Evolutionary conservation across 2,888 invertebrate species (phyloP).

Genomic region (Adineta ricciae): DNA sequence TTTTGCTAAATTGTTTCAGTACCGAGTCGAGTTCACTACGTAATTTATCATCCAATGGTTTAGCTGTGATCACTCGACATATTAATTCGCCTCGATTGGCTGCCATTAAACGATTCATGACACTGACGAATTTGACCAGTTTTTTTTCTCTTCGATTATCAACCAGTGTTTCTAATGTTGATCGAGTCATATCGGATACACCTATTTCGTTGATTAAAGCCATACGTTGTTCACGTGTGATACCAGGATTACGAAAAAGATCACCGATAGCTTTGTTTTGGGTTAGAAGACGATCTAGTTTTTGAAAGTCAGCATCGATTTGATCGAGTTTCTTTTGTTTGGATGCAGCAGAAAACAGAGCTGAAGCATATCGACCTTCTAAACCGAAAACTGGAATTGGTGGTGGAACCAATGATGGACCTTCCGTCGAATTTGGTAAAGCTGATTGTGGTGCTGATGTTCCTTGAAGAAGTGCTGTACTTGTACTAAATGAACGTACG

Average conservation of each 20-base stretch:
- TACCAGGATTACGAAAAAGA: slow-evolving; percentile 30
- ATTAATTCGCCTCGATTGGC: slow-evolving; percentile 84
- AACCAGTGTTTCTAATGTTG: slow-evolving; percentile 22
- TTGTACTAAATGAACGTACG: slow-evolving; percentile 14
- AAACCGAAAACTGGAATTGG: slow-evolving; percentile 56
- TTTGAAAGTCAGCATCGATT: slow-evolving; percentile 77
- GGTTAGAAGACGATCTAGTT: slow-evolving; percentile 57
- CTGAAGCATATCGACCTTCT: slow-evolving; percentile 89
- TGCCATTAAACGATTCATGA: slow-evolving; percentile 82
- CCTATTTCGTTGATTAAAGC: background rate
- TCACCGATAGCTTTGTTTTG: slow-evolving; percentile 24
- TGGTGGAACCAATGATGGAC: background rate
- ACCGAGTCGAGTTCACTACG: slow-evolving; percentile 70
- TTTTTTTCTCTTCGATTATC: slow-evolving; percentile 82
- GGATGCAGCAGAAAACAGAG: slow-evolving; percentile 83
- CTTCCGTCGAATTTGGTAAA: background rate
- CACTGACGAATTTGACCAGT: slow-evolving; percentile 66
- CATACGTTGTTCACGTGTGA: slow-evolving; percentile 33
- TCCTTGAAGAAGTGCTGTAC: background rate
- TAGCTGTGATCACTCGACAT: slow-evolving; percentile 81
- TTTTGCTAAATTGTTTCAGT: slow-evolving; percentile 72
- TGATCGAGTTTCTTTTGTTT: slow-evolving; percentile 75
- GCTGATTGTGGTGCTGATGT: background rate
- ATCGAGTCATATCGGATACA: slow-evolving; percentile 24
- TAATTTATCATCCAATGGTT: slow-evolving; percentile 69